Evolutionary conservation across 1,140 invertebrate species (phyloP).

Genomic region (Onthophagus taurus): DNA sequence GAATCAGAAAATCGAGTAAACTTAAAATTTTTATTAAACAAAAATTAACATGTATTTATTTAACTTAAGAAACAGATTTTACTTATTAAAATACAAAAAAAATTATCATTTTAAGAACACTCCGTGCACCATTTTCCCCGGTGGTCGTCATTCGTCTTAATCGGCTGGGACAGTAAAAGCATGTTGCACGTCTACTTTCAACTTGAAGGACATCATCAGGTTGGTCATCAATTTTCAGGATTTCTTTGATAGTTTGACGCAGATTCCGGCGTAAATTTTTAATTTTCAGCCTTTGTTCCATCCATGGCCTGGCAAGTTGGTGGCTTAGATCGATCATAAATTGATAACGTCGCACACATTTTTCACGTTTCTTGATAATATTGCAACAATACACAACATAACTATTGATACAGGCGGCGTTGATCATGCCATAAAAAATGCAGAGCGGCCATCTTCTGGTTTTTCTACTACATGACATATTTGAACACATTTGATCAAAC

Average conservation of each 20-base stretch:
- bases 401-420: conserved; percentile 1
- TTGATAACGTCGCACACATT: conserved; percentile 6
- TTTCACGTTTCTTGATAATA: neutral
- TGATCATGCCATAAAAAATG: conserved; percentile 7
- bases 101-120: neutral
- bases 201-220: neutral
- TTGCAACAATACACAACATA: conserved; percentile 3
- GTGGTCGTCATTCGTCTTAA: conserved; percentile 7
- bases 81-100: neutral
- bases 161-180: conserved; percentile 10
- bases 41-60: neutral
- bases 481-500: conserved; percentile 8
- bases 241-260: neutral
- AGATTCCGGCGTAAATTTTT: conserved; percentile 5
- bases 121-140: neutral
- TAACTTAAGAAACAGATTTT: neutral
- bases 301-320: neutral
- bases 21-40: conserved; percentile 18
- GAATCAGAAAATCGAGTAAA: conserved; percentile 19
- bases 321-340: conserved; percentile 4
- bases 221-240: neutral
- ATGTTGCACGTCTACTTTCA: conserved; percentile 9
- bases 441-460: conserved; percentile 9
- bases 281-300: conserved; percentile 3
- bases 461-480: conserved; percentile 5